Base-by-base conservation (phyloP, 2,888 invertebrate genomes). In the Conistra vaccinii region DNA sequence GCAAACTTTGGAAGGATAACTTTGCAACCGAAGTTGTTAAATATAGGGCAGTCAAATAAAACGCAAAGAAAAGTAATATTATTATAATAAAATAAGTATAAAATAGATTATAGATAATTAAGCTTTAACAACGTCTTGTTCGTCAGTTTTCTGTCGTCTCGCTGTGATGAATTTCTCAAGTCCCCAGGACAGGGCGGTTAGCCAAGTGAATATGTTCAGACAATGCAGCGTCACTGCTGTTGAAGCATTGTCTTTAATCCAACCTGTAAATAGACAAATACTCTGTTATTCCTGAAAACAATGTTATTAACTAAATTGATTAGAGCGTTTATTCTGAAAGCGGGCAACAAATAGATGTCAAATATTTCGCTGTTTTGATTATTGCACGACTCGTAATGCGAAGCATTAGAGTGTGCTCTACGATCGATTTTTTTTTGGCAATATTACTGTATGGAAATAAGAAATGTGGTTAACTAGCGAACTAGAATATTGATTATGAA, bases 151-250 rank as follows among this genome's bases (percentile, higher is more conserved):
- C 61, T 91, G 93, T 83, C 88, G 89, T 84, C 90, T 92, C 6
- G 90, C 80, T 73, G 90, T 89, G 58, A 95, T 92, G 83, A 92
- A 96, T 83, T 95, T 96, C 87, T 98, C 98, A 9, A 97, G 76
- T 3, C 96, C 95, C 98, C 98, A 98, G 2, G 97, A 97, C 17
- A 97, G 89, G 1, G 97, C 97, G 0, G 97, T 97, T 9, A 97
- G 83, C 91, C 97, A 97, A 0, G 97, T 97, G 88, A 97, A 96
- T 51, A 97, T 96, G 85, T 98, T 98, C 2, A 98, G 93, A 81
- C 97, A 97, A 89, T 98, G 97, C 60, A 98, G 90, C 7, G 97
- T 97, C 29, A 97, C 94, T 12, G 97, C 96, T 81, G 97, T 97
- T 63, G 97, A 93, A 12, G 96, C 97, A 4, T 95, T 94, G 91